Percentiles rank a stretch among this genome's conserved stretches.
Conservation (phyloP, 1,140 invertebrate species). For the Camponotus floridanus region DNA sequence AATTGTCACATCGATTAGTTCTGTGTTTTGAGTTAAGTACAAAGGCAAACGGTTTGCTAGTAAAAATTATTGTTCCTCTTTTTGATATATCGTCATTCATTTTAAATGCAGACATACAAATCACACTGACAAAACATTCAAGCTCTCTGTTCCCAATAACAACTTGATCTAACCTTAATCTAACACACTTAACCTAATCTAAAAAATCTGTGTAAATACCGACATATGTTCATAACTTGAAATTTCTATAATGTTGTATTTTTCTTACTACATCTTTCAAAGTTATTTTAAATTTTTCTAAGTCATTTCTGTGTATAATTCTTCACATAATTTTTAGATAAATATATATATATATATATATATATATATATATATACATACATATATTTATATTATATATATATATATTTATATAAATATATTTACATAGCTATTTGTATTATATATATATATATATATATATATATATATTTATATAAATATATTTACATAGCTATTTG, state of each 20-base stretch:
- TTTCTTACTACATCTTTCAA: background rate
- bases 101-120: background rate
- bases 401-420: too few species aligned
- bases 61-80: conserved; percentile 86
- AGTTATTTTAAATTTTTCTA: background rate
- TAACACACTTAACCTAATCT: background rate
- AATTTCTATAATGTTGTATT: background rate
- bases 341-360: too few species aligned
- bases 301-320: background rate
- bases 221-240: background rate
- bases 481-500: too few species aligned
- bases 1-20: conserved; percentile 88
- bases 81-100: conserved; percentile 74
- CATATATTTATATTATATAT: too few species aligned
- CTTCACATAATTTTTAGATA: too few species aligned
- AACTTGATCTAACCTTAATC: background rate
- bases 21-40: conserved; percentile 87
- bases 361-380: background rate
- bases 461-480: background rate
- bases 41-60: conserved; percentile 88
- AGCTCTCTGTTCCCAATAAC: background rate
- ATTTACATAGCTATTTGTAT: too few species aligned
- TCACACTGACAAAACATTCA: background rate
- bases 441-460: background rate
- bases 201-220: background rate